Evolutionary conservation across 1,140 invertebrate species (phyloP), one percentile per base, ranked within the genome.

Genomic region (honey bee (Apis mellifera)): DNA sequence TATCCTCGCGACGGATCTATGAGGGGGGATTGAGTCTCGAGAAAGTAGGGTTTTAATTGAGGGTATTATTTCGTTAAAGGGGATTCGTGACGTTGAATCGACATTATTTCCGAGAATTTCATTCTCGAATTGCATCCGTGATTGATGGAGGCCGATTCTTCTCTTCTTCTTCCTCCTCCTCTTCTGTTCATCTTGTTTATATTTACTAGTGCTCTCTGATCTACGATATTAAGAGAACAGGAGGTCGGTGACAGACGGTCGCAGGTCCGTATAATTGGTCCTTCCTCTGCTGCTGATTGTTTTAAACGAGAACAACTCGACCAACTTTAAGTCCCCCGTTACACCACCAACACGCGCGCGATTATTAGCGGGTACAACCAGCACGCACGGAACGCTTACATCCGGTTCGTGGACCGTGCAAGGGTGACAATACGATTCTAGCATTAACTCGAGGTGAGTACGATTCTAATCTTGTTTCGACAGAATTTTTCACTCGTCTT

Each of bases 281-380:
- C 92, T 93, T 93, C 92, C 92, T 93, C 90, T 92, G 86, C 78
- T 90, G 91, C 88, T 93, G 92, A 94, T 94, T 94, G 93, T 93
- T 92, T 94, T 92, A 93, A 94, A 94, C 90, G 91, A 93, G 92
- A 93, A 90, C 89, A 92, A 91, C 90, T 90, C 87, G 87, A 90
- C 83, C 85, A 85, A 85, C 89, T 90, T 86, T 74, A 85, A 89
- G 86, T 90, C 90, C 91, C 90, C 88, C 71, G 86, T 85, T 87
- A 84, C 85, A 84, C 85, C 83, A 91, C 83, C 89, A 90, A 91
- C 89, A 92, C 90, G 88, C 85, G 86, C 90, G 91, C 89, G 91
- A 90, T 91, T 91, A 92, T 92, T 92, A 92, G 85, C 86, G 83
- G 32, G 76, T 84, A 91, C 85, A 86, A 57, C 82, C 84, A 84